Evolutionary conservation across 2,888 invertebrate species (phyloP), one percentile per base, ranked within the genome.

Genomic region (Macrophya annulata): DNA sequence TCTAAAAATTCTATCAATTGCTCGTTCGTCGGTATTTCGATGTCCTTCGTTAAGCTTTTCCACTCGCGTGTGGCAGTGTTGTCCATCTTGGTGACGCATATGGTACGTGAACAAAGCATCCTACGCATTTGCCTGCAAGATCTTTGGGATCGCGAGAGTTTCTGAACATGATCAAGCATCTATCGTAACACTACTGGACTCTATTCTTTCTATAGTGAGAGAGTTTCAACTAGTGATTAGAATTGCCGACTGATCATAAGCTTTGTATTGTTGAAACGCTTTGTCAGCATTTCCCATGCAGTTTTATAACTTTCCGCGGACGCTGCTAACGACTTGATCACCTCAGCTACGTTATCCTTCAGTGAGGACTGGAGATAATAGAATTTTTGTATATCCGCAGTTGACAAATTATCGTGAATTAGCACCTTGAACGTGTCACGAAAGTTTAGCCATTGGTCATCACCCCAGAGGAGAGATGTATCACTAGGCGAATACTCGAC

Each of bases 381-480:
- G 12, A 86, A 85, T 25, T 86, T 84, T 65, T 86, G 85, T n/a
- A 87, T 83, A 9, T 82, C 85, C 1, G 86, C 72, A 15, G 87
- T 12, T 0, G 81, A 31, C 12, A 9, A 0, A 15, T 86, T 81
- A 0, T 77, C 68, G 43, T 86, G 85, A 0, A 87, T 59, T 2
- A 87, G 51, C 9, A 86, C 79, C 31, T 68, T 72, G 71, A 85
- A 86, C 12, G 84, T 72, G 65, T 86, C 86, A 15, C 84, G 84
- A 72, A 87, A 87, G 4, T 82, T n/a, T n/a, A n/a, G n/a, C n/a
- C n/a, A n/a, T n/a, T n/a, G n/a, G n/a, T n/a, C n/a, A n/a, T n/a
- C n/a, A n/a, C n/a, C n/a, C n/a, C n/a, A n/a, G n/a, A n/a, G n/a
- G n/a, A n/a, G n/a, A n/a, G n/a, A n/a, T n/a, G n/a, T n/a, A n/a